A percentile compares a stretch with the other conserved stretches of the same genome.
Evolutionary conservation across 2,797 vertebrate species (phyloP).

Genomic region (Pelobates cultripes): DNA sequence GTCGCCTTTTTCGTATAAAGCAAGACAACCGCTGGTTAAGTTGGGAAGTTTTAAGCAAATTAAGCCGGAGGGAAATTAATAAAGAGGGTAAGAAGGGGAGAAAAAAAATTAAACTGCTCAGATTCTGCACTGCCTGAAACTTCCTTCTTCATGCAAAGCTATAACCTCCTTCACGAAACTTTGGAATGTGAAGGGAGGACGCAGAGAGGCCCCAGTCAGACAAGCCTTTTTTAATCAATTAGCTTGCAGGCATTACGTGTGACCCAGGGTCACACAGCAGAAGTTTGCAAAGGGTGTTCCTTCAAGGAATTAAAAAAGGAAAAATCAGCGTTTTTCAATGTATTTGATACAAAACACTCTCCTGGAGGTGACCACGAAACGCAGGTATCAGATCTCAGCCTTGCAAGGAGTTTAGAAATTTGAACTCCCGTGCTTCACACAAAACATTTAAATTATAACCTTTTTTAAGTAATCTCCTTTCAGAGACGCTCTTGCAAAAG

Average conservation of each 20-base stretch:
- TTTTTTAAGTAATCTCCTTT: slow-evolving; percentile 20
- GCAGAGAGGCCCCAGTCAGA: slow-evolving; percentile 89
- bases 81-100: neutral
- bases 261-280: slow-evolving; percentile 88
- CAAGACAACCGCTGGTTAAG: slow-evolving; percentile 63
- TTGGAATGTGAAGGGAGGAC: slow-evolving; percentile 94
- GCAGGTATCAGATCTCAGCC: slow-evolving; percentile 41
- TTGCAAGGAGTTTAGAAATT: slow-evolving; percentile 7
- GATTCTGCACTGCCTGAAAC: slow-evolving; percentile 87
- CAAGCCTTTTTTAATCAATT: slow-evolving; percentile 94
- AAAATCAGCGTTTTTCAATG: slow-evolving; percentile 47
- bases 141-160: slow-evolving; percentile 84
- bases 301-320: slow-evolving; percentile 64
- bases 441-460: slow-evolving; percentile 1
- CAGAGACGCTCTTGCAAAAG: slow-evolving; percentile 8
- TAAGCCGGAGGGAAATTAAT: slow-evolving; percentile 76
- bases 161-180: slow-evolving; percentile 81
- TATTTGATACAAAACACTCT: slow-evolving; percentile 35
- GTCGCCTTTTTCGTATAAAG: slow-evolving; percentile 4
- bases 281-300: slow-evolving; percentile 80
- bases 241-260: slow-evolving; percentile 88
- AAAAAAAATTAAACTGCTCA: slow-evolving; percentile 56
- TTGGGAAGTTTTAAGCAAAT: slow-evolving; percentile 75
- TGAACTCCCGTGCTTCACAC: slow-evolving; percentile 1
- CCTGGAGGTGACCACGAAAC: slow-evolving; percentile 15